phyloP scores from a whole-genome alignment of 2,113 vertebrate genomes.

The Cochlearius cochlearius region DNA sequence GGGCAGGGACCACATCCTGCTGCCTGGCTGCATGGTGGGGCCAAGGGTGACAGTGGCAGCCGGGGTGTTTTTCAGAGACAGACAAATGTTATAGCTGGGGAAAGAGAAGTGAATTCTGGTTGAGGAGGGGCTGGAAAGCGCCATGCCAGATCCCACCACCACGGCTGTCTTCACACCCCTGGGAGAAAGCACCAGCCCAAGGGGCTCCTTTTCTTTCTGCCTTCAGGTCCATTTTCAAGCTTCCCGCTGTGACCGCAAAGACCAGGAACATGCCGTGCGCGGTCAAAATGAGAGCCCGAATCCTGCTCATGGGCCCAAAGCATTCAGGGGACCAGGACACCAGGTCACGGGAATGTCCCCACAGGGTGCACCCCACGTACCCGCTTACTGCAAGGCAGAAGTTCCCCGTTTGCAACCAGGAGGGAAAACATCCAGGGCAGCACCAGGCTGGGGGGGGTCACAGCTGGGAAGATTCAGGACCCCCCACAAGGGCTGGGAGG shows the following conservation, averaged over 20 bases:
- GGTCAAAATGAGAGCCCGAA: not conserved
- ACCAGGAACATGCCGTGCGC: not conserved
- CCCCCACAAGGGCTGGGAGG: not conserved
- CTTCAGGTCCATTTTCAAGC: not conserved
- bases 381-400: not conserved
- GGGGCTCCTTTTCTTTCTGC: not conserved
- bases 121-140: not conserved
- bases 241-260: fast-evolving
- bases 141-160: not conserved
- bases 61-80: not conserved
- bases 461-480: not conserved
- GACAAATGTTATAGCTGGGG: not conserved
- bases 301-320: not conserved
- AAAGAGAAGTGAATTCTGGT: not conserved
- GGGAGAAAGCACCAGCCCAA: not conserved
- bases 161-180: not conserved
- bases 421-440: not conserved
- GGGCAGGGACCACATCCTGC: not conserved
- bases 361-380: fast-evolving
- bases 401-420: fast-evolving
- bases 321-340: not conserved
- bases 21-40: fast-evolving
- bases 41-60: not conserved
- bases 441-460: not conserved
- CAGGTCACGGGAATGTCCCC: not conserved